Evolutionary conservation across 2,797 vertebrate genomes (phyloP).

Genomic region (Anguilla megastoma): DNA sequence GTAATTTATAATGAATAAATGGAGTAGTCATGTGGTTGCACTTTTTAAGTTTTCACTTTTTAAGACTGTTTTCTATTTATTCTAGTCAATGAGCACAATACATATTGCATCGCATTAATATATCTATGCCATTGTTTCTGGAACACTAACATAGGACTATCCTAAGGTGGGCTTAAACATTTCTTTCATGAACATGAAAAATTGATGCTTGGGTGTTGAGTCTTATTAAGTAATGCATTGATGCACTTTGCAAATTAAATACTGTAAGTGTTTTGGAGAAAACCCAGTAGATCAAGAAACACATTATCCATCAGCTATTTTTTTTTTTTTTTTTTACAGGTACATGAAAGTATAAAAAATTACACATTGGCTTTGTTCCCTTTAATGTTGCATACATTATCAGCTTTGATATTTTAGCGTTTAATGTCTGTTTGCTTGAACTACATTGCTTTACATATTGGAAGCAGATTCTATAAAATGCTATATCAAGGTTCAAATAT

Average conservation of each 20-base stretch:
- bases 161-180: not conserved
- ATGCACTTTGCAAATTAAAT: not conserved
- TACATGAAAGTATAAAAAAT: not conserved
- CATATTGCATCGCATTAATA: not conserved
- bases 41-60: not conserved
- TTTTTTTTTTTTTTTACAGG: too few relatives aligned
- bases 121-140: not conserved
- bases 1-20: not conserved
- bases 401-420: not conserved
- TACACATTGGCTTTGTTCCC: not conserved
- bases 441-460: not conserved
- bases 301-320: not conserved
- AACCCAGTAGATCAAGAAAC: too few relatives aligned
- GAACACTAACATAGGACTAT: not conserved
- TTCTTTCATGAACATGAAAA: not conserved
- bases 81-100: not conserved
- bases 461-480: not conserved
- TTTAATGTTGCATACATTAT: not conserved
- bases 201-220: constrained; percentile 12
- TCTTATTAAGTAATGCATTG: not conserved
- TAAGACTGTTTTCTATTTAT: not conserved
- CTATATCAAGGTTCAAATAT: not conserved
- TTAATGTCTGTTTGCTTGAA: not conserved
- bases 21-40: not conserved
- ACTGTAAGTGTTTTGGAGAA: not conserved